These are phyloP conservation scores for Brachyptera risi DNA, from an alignment of 2,888 invertebrate genomes.

Conservation along the genomic window DNA sequence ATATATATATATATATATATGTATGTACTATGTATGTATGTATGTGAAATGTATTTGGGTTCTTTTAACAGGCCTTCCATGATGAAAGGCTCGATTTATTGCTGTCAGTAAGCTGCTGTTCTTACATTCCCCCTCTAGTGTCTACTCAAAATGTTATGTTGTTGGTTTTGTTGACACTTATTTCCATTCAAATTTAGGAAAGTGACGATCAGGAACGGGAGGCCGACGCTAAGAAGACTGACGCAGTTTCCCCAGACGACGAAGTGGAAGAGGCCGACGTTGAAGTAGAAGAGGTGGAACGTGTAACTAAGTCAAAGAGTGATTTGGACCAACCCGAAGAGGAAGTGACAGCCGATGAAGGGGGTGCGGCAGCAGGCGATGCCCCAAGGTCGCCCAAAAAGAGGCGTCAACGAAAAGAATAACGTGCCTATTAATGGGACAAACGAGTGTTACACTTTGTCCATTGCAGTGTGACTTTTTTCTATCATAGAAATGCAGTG, in stretches of 20 bases:
- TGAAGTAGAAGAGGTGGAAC: constrained; percentile 38
- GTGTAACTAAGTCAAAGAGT: constrained; percentile 35
- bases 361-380: constrained; percentile 29
- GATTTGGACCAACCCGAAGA: constrained; percentile 38
- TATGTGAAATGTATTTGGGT: too few relatives aligned
- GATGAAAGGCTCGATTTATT: too few relatives aligned
- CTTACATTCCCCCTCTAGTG: too few relatives aligned
- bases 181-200: too few relatives aligned
- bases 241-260: constrained; percentile 62
- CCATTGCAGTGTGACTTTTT: not conserved
- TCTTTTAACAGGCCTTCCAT: too few relatives aligned
- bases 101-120: too few relatives aligned
- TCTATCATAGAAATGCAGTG: not conserved
- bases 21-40: too few relatives aligned
- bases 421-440: constrained; percentile 26
- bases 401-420: constrained; percentile 37
- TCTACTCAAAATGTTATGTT: not conserved
- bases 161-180: not conserved
- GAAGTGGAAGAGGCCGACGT: constrained; percentile 47
- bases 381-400: constrained; percentile 34
- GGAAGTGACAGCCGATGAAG: constrained; percentile 28
- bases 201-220: constrained; percentile 48
- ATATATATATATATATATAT: too few relatives aligned
- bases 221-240: constrained; percentile 66
- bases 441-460: constrained; percentile 8